Conservation (phyloP, 2,888 invertebrate genomes). For the Caenorhabditis afra region DNA sequence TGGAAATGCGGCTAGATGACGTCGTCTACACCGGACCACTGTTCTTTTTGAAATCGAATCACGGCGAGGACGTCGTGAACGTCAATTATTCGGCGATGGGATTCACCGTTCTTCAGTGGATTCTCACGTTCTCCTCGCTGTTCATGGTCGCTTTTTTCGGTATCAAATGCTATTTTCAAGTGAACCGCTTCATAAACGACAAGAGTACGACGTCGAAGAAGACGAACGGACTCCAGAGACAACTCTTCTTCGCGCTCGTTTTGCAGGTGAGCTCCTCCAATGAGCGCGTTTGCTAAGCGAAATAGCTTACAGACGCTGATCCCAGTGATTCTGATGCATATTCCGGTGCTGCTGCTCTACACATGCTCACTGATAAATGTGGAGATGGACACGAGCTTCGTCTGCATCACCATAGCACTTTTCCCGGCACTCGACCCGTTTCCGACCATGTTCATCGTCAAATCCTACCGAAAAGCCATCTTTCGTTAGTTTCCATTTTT, state of each 20-base stretch:
- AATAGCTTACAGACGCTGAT: not conserved
- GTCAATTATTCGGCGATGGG: not conserved
- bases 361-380: not conserved
- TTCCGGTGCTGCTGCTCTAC: slow-evolving; percentile 1
- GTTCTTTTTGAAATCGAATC: not conserved
- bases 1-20: not conserved
- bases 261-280: not conserved
- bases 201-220: not conserved
- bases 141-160: not conserved
- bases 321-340: slow-evolving; percentile 1
- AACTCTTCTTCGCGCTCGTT: slow-evolving; percentile 35
- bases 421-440: slow-evolving; percentile 6
- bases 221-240: slow-evolving; percentile 2
- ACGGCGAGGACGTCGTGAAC: not conserved
- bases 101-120: not conserved
- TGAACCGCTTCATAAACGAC: not conserved
- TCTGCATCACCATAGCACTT: not conserved
- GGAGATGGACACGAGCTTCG: slow-evolving; percentile 1
- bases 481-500: not conserved
- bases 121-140: not conserved
- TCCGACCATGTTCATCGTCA: not conserved
- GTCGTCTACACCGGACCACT: not conserved
- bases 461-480: not conserved
- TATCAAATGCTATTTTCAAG: slow-evolving; percentile 10
- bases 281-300: too few species aligned